phyloP scores from a whole-genome alignment of 2,797 vertebrate genomes.

The Gobio occitaniae region DNA sequence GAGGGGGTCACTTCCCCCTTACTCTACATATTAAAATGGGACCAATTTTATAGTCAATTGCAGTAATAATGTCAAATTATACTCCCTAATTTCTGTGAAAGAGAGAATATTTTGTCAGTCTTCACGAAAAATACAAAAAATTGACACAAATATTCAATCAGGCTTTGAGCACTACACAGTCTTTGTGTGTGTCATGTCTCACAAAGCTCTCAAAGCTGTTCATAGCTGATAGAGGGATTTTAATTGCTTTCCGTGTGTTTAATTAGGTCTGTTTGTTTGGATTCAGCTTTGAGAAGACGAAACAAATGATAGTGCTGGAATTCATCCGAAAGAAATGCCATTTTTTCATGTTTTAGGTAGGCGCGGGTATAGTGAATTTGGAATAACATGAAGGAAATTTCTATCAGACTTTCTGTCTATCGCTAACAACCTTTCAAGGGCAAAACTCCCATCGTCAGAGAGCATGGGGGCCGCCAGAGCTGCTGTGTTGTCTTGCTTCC shows the following conservation, averaged over 20 bases:
- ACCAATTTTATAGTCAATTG: not conserved
- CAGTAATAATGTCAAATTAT: slow-evolving; percentile 6
- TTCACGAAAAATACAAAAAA: not conserved
- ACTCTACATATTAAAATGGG: not conserved
- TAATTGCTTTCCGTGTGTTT: slow-evolving; percentile 76
- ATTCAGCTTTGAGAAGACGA: slow-evolving; percentile 63
- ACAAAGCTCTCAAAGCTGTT: slow-evolving; percentile 65
- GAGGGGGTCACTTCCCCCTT: not conserved
- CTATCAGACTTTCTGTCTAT: slow-evolving; percentile 29
- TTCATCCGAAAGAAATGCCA: slow-evolving; percentile 28
- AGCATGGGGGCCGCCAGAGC: slow-evolving; percentile 63
- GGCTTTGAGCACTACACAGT: slow-evolving; percentile 62
- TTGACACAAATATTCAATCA: slow-evolving; percentile 14
- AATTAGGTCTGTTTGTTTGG: slow-evolving; percentile 74
- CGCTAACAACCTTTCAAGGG: slow-evolving; percentile 57
- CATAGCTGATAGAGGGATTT: slow-evolving; percentile 71
- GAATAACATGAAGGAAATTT: slow-evolving; percentile 38
- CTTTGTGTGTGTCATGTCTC: slow-evolving; percentile 63
- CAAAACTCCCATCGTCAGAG: slow-evolving; percentile 60
- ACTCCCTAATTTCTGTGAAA: slow-evolving; percentile 1
- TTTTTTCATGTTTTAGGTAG: slow-evolving; percentile 17
- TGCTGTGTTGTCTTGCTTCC: slow-evolving; percentile 62
- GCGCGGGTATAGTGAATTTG: not conserved
- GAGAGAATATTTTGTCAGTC: not conserved
- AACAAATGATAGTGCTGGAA: slow-evolving; percentile 61